Evolutionary conservation across 2,888 invertebrate species (phyloP).

Genomic region (Protonemura montana): DNA sequence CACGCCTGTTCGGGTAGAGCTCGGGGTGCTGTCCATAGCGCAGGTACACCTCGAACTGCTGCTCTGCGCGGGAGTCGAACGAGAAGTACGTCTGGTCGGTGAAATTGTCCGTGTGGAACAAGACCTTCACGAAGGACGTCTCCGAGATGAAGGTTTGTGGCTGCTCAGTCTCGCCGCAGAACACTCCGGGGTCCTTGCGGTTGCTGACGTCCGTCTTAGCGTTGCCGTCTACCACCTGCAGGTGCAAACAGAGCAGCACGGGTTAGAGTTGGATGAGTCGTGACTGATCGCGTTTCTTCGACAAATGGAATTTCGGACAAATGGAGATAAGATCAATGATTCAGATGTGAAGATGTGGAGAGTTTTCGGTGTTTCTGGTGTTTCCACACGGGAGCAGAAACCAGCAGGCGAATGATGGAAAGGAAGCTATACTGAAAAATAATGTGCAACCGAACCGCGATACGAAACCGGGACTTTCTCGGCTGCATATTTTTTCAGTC

Average conservation of each 20-base stretch:
- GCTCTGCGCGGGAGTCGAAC: constrained; percentile 87
- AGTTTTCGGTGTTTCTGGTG: too few relatives aligned
- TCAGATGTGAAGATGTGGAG: too few relatives aligned
- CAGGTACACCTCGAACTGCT: constrained; percentile 88
- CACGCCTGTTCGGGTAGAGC: constrained; percentile 87
- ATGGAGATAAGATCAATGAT: too few relatives aligned
- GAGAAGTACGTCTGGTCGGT: constrained; percentile 91
- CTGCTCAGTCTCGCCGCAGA: constrained; percentile 93
- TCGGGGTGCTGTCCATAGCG: constrained; percentile 94
- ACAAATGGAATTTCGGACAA: too few relatives aligned
- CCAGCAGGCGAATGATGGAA: too few relatives aligned
- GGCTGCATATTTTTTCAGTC: too few relatives aligned
- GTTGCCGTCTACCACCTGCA: constrained; percentile 88
- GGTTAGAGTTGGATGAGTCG: too few relatives aligned
- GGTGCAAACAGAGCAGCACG: constrained; percentile 51
- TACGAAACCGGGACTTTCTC: too few relatives aligned
- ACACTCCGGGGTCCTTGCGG: constrained; percentile 86
- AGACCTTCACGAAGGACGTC: constrained; percentile 89
- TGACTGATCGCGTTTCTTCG: too few relatives aligned
- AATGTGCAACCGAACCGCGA: too few relatives aligned
- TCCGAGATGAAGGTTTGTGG: constrained; percentile 95
- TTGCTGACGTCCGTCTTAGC: constrained; percentile 89
- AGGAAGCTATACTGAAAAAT: too few relatives aligned
- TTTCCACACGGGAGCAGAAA: too few relatives aligned
- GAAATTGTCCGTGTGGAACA: constrained; percentile 92